Base-by-base conservation (phyloP, 2,797 vertebrate genomes). In the Odontamblyopus rebecca region DNA sequence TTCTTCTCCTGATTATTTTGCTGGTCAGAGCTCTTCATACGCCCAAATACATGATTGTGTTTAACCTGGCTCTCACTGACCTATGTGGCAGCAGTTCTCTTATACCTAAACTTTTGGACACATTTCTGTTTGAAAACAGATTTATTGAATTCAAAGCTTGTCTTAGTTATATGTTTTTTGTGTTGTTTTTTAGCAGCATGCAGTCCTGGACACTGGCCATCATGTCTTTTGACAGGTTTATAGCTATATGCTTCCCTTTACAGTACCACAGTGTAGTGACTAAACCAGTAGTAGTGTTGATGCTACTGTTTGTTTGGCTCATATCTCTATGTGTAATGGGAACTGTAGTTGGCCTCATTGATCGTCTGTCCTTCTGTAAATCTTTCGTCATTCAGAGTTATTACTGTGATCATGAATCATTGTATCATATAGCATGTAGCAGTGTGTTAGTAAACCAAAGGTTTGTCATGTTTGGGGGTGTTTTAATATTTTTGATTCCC, bases 1-100 rank as follows among this genome's bases (percentile, higher is more conserved):
- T 82, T 7, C 84, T 93, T n/a, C 81, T 92, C 44, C 30, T 70
- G 3, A 71, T 89, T 13, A 92, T 93, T 15, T 85, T 69, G 64
- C n/a, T 75, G 27, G 75, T 80, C 3, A 70, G 76, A 66, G 71
- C 65, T 71, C 88, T 91, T 38, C 89, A 89, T 50, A 89, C 79
- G 26, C 82, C 84, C 6, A 91, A 87, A 77, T 90, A 86, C 70
- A 77, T 83, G 71, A 83, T 84, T 62, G 85, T 92, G 60, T 88
- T 48, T 82, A 86, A 81, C 76, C 38, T 91, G 66, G 88, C 88
- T n/a, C 23, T 91, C 6, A 50, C 73, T 7, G 90, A 92, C 67
- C n/a, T 91, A 62, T 88, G 85, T 70, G 85, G 76, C 7, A 93
- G 84, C 78, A 89, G 87, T 3, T 80, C 81, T 64, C 74, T 91